Percentiles rank a stretch among this genome's conserved stretches.
Evolutionary conservation across 1,140 invertebrate species (phyloP).

Genomic region (Charaxes varanes): DNA sequence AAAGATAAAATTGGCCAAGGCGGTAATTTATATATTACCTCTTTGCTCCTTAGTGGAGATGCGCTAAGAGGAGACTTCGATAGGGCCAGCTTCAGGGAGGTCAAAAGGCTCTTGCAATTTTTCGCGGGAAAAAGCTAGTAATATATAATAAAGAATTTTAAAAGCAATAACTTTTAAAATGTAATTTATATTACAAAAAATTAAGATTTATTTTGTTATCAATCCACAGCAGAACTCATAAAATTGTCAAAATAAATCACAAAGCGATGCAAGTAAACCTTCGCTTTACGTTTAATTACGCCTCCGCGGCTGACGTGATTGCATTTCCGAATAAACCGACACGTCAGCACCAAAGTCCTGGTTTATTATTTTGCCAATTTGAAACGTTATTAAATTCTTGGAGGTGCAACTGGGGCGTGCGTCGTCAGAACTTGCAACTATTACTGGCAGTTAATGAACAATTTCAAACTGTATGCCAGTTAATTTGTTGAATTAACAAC

Average conservation of each 20-base stretch:
- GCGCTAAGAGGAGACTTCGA: too few relatives aligned
- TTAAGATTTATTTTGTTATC: constrained; percentile 9
- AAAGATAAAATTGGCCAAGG: too few relatives aligned
- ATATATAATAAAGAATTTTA: too few relatives aligned
- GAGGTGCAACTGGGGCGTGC: constrained; percentile 36
- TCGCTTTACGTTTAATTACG: constrained; percentile 49
- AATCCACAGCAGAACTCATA: constrained; percentile 15
- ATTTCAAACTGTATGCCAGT: too few relatives aligned
- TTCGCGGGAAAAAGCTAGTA: too few relatives aligned
- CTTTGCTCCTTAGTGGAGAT: too few relatives aligned
- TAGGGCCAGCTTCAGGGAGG: too few relatives aligned
- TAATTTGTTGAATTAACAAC: too few relatives aligned
- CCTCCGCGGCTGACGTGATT: constrained; percentile 51
- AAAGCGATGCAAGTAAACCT: constrained; percentile 26
- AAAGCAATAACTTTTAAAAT: too few relatives aligned
- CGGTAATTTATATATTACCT: too few relatives aligned
- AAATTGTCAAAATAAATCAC: constrained; percentile 29
- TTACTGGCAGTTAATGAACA: constrained; percentile 23
- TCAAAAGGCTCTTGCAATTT: too few relatives aligned
- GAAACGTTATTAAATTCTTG: constrained; percentile 62
- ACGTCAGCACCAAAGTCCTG: constrained; percentile 39
- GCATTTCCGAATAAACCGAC: constrained; percentile 38
- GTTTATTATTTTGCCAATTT: constrained; percentile 67
- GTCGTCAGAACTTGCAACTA: constrained; percentile 29
- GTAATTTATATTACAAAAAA: too few relatives aligned